A percentile compares a stretch with the other conserved stretches of the same genome.
These are phyloP conservation scores for Drosophila neocordata DNA, from an alignment of 1,140 invertebrate genomes.

Conservation along the genomic window DNA sequence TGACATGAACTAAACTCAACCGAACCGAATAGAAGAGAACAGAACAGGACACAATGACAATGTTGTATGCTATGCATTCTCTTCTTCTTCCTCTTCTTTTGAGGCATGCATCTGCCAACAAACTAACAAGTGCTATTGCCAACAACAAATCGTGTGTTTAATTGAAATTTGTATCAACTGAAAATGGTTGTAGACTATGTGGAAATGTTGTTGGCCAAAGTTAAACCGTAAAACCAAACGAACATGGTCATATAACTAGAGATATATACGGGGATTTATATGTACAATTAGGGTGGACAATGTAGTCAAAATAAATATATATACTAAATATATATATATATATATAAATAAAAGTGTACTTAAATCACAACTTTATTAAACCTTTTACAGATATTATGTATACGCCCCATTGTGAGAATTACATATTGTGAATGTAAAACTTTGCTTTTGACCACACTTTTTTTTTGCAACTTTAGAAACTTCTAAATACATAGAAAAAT, in stretches of 20 bases:
- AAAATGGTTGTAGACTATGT: background rate
- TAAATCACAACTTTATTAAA: too few relatives aligned
- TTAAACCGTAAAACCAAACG: constrained; percentile 5
- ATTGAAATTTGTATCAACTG: constrained; percentile 12
- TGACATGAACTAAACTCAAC: background rate
- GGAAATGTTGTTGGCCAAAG: constrained; percentile 7
- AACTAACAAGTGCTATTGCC: background rate
- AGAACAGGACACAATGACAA: constrained; percentile 4
- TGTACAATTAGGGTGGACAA: background rate
- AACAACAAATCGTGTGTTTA: constrained; percentile 4
- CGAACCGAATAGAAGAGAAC: background rate
- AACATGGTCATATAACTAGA: background rate
- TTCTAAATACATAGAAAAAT: background rate
- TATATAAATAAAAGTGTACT: too few relatives aligned
- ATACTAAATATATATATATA: too few relatives aligned
- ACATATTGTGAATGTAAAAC: background rate
- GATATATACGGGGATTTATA: background rate
- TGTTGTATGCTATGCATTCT: background rate
- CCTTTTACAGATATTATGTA: background rate
- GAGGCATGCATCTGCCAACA: background rate
- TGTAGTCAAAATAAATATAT: background rate
- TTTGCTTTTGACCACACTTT: background rate
- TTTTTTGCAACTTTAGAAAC: background rate
- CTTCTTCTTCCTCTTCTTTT: background rate
- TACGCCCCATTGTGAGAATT: background rate